Evolutionary conservation across 2,888 invertebrate genomes (phyloP).

Genomic region (Meghimatium bilineatum): DNA sequence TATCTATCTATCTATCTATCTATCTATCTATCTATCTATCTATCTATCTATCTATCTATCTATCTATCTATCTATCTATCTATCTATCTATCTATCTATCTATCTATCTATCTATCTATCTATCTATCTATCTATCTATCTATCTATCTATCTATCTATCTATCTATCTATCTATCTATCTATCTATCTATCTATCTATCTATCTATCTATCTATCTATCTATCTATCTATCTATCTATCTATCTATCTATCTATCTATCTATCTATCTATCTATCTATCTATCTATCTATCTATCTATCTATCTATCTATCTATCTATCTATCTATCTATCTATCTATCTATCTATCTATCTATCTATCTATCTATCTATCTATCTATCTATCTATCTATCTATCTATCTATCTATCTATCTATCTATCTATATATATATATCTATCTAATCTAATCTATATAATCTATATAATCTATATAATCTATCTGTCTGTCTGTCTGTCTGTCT

Average conservation of each 20-base stretch:
- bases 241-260: neutral
- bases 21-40: constrained; percentile 5
- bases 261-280: neutral
- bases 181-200: constrained; percentile 14
- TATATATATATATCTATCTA: neutral
- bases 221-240: constrained; percentile 5
- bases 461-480: too few species aligned
- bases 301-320: neutral
- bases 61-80: neutral
- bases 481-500: too few species aligned
- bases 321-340: constrained; percentile 10
- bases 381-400: constrained; percentile 17
- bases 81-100: constrained; percentile 14
- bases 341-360: constrained; percentile 2
- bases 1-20: neutral
- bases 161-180: constrained; percentile 16
- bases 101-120: constrained; percentile 29
- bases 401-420: constrained; percentile 28
- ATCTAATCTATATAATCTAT: too few species aligned
- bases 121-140: neutral
- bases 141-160: constrained; percentile 15
- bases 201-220: constrained; percentile 13
- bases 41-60: constrained; percentile 5
- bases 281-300: neutral
- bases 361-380: constrained; percentile 3